Evolutionary conservation across 2,888 invertebrate species (phyloP).

Genomic region (Sclerodermus sp.): DNA sequence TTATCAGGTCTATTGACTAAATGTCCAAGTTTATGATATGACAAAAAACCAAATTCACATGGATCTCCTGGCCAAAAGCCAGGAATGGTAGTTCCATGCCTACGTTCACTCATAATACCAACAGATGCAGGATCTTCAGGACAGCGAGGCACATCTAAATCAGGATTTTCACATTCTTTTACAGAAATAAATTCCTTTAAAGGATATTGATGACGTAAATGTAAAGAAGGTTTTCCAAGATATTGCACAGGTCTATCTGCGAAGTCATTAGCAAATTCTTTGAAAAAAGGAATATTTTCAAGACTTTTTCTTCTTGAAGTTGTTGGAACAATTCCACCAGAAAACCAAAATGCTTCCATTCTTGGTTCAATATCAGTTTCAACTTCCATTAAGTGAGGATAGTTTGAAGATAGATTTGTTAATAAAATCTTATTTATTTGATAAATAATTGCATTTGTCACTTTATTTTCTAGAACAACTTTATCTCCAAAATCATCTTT

Average conservation of each 20-base stretch:
- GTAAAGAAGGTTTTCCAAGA: constrained; percentile 68
- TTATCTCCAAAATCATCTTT: constrained; percentile 17
- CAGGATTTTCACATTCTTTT: constrained; percentile 62
- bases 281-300: constrained; percentile 45
- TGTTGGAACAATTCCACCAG: constrained; percentile 71
- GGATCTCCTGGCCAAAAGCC: constrained; percentile 84
- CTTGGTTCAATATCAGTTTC: constrained; percentile 77
- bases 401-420: constrained; percentile 63
- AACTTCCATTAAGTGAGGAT: constrained; percentile 65
- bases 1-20: constrained; percentile 59
- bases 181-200: constrained; percentile 66
- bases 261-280: constrained; percentile 61
- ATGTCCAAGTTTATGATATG: constrained; percentile 71
- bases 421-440: constrained; percentile 73
- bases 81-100: constrained; percentile 75
- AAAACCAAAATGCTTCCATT: constrained; percentile 84
- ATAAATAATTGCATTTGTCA: constrained; percentile 62
- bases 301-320: constrained; percentile 52
- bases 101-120: constrained; percentile 63
- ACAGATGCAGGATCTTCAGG: constrained; percentile 65
- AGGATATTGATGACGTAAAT: constrained; percentile 71
- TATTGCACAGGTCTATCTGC: constrained; percentile 73
- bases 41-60: constrained; percentile 76
- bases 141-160: constrained; percentile 64
- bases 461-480: constrained; percentile 55